Evolutionary conservation across 2,797 vertebrate genomes (phyloP), one percentile per base, ranked within the genome.

Genomic region (Craterocephalus amniculus): DNA sequence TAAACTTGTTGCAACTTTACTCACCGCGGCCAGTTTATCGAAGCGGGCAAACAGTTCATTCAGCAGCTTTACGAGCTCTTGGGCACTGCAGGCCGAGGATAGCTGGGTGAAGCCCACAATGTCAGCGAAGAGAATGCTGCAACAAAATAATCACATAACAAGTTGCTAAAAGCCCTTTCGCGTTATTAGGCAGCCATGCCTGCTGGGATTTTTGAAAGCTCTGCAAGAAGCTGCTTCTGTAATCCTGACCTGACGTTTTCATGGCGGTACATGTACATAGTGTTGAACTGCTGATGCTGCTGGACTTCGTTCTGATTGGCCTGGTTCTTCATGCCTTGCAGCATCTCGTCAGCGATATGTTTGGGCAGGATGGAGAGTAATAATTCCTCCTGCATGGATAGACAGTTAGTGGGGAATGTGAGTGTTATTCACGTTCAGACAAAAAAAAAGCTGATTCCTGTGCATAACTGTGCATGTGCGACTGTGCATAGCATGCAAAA

Each of bases 211-310:
- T 52, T 43, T 29, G 9, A 48, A 48, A 26, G 6, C 2, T 43
- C 12, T 0, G 5, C 14, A 56, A 27, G 4, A 7, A 7, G 36
- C 7, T 4, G 16, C 27, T 60, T 68, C 6, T 16, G 34, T 32
- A 64, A 29, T 48, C 6, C 84, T 67, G 70, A 99, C 97, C 98
- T 99, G 94, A 99, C 98, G 0, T 98, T 97, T 92, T 99, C 98
- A 0, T 99, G 97, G 0, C 97, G 96, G 83, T 99, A 97, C 97
- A 99, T 99, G 92, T 99, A 99, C 98, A 99, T 99, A 82, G 98
- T 99, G 94, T 97, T 99, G 84, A 99, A 99, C 90, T 99, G 97
- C 90, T 95, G 93, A 83, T 93, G 91, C 87, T 98, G 96, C 86
- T 89, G 92, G 82, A 95, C 95, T 67, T 97, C 95, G 18, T 95